These are phyloP conservation scores for Microctonus aethiopoides DNA, from an alignment of 2,888 invertebrate genomes.

Conservation along the genomic window DNA sequence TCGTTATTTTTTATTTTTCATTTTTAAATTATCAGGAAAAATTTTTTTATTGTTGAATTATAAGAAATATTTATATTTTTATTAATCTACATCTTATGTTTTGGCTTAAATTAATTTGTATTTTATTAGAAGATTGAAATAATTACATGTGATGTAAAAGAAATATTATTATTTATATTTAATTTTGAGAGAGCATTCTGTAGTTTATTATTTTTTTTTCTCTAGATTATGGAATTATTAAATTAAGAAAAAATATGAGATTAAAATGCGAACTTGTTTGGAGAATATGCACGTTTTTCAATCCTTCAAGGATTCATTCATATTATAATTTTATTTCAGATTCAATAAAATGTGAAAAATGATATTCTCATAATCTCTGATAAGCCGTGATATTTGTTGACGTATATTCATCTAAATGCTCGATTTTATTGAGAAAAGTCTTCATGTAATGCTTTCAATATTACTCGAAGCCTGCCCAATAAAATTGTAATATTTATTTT, in stretches of 20 bases:
- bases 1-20: too few species aligned
- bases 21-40: too few species aligned
- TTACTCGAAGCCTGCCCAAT: neutral
- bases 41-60: too few species aligned
- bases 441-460: neutral
- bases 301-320: neutral
- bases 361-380: neutral
- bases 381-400: neutral
- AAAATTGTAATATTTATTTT: too few species aligned
- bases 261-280: neutral
- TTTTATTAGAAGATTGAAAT: neutral
- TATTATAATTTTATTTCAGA: neutral
- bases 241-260: neutral
- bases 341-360: neutral
- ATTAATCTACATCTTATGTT: too few species aligned
- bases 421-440: neutral
- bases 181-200: too few species aligned
- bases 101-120: neutral
- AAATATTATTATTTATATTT: too few species aligned
- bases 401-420: neutral
- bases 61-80: too few species aligned
- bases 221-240: neutral
- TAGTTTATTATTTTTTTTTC: neutral
- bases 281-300: neutral
- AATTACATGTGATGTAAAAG: neutral